These are phyloP conservation scores for Agriopis aurantiaria DNA, from an alignment of 2,888 invertebrate genomes.

Conservation along the genomic window DNA sequence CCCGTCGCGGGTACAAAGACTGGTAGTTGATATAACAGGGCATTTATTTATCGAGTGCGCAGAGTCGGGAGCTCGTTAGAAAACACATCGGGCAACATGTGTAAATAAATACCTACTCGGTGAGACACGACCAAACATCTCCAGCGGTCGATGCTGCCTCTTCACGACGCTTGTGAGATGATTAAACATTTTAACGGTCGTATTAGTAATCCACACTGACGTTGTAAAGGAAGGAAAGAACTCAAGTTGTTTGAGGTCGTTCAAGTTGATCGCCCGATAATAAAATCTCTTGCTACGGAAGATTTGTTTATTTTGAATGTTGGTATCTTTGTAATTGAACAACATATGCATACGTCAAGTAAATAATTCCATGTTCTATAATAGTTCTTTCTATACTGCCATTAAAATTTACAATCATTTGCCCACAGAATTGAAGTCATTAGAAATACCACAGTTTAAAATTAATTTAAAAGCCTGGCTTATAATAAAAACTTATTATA, in stretches of 20 bases:
- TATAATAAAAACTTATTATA: no score
- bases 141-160: slow-evolving; percentile 63
- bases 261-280: slow-evolving; percentile 14
- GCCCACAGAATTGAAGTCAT: no score
- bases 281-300: not conserved
- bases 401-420: no score
- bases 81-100: slow-evolving; percentile 79
- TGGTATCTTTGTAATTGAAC: not conserved
- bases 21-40: slow-evolving; percentile 80
- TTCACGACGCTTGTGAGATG: slow-evolving; percentile 40
- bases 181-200: slow-evolving; percentile 52
- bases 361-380: no score
- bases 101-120: slow-evolving; percentile 75
- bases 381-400: no score
- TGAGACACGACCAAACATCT: slow-evolving; percentile 73
- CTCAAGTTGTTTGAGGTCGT: slow-evolving; percentile 36
- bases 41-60: slow-evolving; percentile 68
- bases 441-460: no score
- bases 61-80: slow-evolving; percentile 76
- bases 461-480: no score
- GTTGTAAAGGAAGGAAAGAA: slow-evolving; percentile 40
- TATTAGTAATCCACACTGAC: slow-evolving; percentile 45
- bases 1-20: slow-evolving; percentile 71
- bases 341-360: no score
- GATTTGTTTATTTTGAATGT: not conserved